Conservation (phyloP, 1,140 invertebrate species). For the Lordiphosa mommai region DNA sequence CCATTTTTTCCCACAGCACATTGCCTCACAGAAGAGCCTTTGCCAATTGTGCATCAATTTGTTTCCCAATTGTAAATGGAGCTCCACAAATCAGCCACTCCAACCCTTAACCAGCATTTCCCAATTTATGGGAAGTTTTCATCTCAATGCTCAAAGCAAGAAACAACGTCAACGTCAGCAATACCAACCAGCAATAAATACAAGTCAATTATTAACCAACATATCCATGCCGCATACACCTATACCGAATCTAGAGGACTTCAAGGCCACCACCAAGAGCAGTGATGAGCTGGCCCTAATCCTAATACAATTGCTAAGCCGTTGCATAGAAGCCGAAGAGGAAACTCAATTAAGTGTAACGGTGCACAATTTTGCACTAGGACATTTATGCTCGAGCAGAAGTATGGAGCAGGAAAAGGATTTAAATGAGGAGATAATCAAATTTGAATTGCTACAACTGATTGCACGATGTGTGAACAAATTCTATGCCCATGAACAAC, state of each 20-base stretch:
- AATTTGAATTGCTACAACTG: conserved; percentile 59
- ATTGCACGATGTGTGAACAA: conserved; percentile 68
- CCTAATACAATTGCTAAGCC: conserved; percentile 56
- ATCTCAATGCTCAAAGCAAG: conserved; percentile 45
- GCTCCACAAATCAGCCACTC: conserved; percentile 26
- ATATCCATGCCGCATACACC: too few species aligned
- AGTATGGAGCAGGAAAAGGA: conserved; percentile 14
- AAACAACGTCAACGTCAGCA: conserved; percentile 27
- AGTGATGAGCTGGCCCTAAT: conserved; percentile 69
- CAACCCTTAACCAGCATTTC: conserved; percentile 31
- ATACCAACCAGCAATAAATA: conserved; percentile 15
- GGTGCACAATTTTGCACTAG: conserved; percentile 68
- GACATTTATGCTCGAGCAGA: conserved; percentile 40
- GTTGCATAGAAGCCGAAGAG: conserved; percentile 61
- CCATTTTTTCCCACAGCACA: conserved; percentile 35
- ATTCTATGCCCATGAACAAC: conserved; percentile 47
- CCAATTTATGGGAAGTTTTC: conserved; percentile 56
- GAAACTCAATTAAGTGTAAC: conserved; percentile 54
- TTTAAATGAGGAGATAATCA: conserved; percentile 57
- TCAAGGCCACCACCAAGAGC: conserved; percentile 33
- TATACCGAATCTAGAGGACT: conserved; percentile 34
- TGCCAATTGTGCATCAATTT: conserved; percentile 74
- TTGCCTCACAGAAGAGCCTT: conserved; percentile 72
- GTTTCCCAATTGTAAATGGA: conserved; percentile 74
- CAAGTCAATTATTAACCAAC: conserved; percentile 24